These are phyloP conservation scores for Agrilus mali DNA, from an alignment of 2,888 invertebrate genomes.

Conservation along the genomic window DNA sequence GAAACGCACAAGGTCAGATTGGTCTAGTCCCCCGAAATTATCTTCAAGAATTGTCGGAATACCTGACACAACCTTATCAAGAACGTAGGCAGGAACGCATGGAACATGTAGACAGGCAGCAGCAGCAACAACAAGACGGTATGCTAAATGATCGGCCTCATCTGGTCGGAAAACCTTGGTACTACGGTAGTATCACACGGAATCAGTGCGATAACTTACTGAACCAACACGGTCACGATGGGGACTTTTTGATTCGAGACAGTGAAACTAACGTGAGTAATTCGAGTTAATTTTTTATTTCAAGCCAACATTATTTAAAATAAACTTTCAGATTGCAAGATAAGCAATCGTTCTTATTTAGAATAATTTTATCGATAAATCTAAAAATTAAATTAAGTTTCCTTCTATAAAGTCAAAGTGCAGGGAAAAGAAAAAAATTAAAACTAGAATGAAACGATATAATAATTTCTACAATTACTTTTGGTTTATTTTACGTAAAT, in stretches of 20 bases:
- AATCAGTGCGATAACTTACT: conserved; percentile 93
- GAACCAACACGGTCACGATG: conserved; percentile 91
- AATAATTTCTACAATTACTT: no score
- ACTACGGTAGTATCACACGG: conserved; percentile 91
- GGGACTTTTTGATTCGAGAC: conserved; percentile 96
- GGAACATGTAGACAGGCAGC: conserved; percentile 32
- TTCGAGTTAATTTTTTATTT: not conserved
- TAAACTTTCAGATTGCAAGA: no score
- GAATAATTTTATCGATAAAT: no score
- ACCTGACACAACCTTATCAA: conserved; percentile 73
- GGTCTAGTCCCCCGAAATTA: conserved; percentile 95
- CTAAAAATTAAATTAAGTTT: no score
- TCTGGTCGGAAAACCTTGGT: conserved; percentile 83
- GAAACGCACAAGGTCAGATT: conserved; percentile 82
- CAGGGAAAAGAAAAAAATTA: no score
- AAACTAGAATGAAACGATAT: no score
- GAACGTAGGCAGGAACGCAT: conserved; percentile 32
- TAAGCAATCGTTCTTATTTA: no score
- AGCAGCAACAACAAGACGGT: conserved; percentile 15
- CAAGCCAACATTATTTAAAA: no score
- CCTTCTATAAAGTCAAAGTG: no score
- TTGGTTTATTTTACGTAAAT: no score
- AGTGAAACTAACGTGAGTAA: conserved; percentile 93
- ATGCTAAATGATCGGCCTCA: conserved; percentile 48
- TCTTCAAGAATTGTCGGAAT: conserved; percentile 82